A percentile compares a stretch with the other conserved stretches of the same genome.
Conservation (phyloP, 92 coral and sea anemone genomes). For the Porites divaricata region DNA sequence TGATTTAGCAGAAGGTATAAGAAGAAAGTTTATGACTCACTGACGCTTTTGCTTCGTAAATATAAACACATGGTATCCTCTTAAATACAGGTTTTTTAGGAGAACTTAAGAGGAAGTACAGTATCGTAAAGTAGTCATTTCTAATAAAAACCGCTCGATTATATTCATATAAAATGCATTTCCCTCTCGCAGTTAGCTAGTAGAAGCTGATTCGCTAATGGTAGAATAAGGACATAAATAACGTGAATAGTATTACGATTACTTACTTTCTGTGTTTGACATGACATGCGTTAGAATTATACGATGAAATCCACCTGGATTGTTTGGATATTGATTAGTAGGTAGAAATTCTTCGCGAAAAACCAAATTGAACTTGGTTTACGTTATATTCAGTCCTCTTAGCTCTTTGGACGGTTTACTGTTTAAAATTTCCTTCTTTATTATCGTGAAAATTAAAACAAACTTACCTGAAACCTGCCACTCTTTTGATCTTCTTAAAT, state of each 20-base stretch:
- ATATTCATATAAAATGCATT: too few relatives aligned
- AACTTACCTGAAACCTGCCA: constrained; percentile 33
- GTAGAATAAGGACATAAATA: not conserved
- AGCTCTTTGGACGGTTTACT: not conserved
- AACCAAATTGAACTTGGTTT: not conserved
- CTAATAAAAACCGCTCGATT: not conserved
- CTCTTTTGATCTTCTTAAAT: constrained; percentile 24
- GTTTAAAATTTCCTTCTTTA: not conserved
- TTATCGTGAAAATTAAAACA: not conserved
- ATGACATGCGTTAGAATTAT: not conserved
- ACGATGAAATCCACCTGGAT: not conserved
- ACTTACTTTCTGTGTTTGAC: too few relatives aligned
- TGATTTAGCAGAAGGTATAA: too few relatives aligned
- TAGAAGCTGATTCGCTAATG: too few relatives aligned
- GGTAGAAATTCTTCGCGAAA: not conserved
- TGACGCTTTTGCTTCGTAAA: too few relatives aligned
- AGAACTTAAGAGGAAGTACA: not conserved
- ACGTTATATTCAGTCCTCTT: not conserved
- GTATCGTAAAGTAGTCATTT: not conserved
- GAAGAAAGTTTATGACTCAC: too few relatives aligned
- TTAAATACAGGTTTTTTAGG: too few relatives aligned
- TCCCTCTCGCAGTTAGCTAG: not conserved
- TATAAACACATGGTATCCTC: too few relatives aligned
- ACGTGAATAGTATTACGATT: not conserved
- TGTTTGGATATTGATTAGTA: not conserved